Base-by-base conservation (phyloP, 2,888 invertebrate species). In the Oxyteleia sp. region DNA sequence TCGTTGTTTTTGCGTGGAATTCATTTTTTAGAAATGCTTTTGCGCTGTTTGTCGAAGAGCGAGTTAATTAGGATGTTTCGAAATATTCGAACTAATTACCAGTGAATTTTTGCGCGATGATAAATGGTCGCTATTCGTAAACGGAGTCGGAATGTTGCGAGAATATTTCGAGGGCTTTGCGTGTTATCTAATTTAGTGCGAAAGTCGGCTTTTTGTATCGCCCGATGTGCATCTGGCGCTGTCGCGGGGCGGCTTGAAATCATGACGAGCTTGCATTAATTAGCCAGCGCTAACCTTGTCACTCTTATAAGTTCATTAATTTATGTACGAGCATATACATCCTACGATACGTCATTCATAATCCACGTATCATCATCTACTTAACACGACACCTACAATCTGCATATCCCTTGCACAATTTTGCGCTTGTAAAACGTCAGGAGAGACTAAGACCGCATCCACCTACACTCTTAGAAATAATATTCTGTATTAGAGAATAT, bases 221-320 rank as follows among this genome's bases (percentile, higher is more conserved):
- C 53, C 45, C 53, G 43, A 43, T n/a, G 29, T 61, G 53, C 16
- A 63, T 74, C 72, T 63, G 72, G 13, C 35, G 47, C 35, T 66
- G 49, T 35, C 57, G 75, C 11, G 10, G 32, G 13, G 63, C 20
- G 38, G 64, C 75, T 57, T 32, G 66, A 29, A 61, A 66, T 68
- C 68, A 23, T 59, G 59, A 68, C 66, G 59, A 53, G 74, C 35
- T 53, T 49, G 43, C 59, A 68, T 78, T 69, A 64, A 78, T 69
- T 69, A 78, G 53, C 41, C 16, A 18, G 43, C 51, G 61, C 13
- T 69, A 69, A 69, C 69, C 53, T 69, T 69, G 69, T 78, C 38
- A 47, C 45, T 55, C 45, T 45, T 69, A 69, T 63, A 55, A 69
- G 29, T 69, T 78, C 69, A 78, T 69, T 69, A 43, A 78, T 69